Base-by-base conservation (phyloP, 2,113 vertebrate genomes). In the Urocynchramus pylzowi region DNA sequence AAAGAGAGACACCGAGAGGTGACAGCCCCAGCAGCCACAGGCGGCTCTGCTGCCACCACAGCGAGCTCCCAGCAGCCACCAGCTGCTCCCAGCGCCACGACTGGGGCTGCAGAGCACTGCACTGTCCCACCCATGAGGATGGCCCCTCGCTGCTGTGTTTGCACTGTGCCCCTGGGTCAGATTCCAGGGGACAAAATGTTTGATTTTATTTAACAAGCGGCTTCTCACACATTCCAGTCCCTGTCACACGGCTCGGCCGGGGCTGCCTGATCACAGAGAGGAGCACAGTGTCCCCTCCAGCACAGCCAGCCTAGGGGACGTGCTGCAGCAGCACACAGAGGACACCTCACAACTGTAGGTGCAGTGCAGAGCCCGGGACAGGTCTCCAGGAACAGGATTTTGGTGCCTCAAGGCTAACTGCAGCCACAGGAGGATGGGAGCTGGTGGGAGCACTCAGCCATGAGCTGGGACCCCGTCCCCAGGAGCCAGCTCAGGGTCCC, bases 221-320 rank as follows among this genome's bases (percentile, higher is more conserved):
- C 87, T 85, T 67, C 83, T 82, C 44, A 16, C 49, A 22, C 79
- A 54, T 83, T 76, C 71, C 86, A 41, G 79, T 22, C 54, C 70
- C 57, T 0, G 2, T 52, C 68, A 39, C 52, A 13, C 0, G 1
- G 41, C 79, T 45, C 42, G 16, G 78, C 49, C 0, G 1, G 84
- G 67, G 76, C 67, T 73, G 56, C 67, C 77, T 30, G 22, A 7
- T 16, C 65, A 9, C 59, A 4, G 53, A 0, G 4, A 6, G 65
- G 80, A 56, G 26, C 57, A 80, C 24, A 6, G 77, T 6, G 84
- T 16, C 42, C 37, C 67, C 84, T 50, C 15, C n/a, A 35, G 89
- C 89, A 20, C 73, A 15, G 68, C 30, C 60, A 28, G 83, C 44
- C 41, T 3, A 3, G 5, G 19, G 52, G 35, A 81, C 0, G 5